Base-by-base conservation (phyloP, 1,140 invertebrate genomes). In the Bactericera cockerelli region DNA sequence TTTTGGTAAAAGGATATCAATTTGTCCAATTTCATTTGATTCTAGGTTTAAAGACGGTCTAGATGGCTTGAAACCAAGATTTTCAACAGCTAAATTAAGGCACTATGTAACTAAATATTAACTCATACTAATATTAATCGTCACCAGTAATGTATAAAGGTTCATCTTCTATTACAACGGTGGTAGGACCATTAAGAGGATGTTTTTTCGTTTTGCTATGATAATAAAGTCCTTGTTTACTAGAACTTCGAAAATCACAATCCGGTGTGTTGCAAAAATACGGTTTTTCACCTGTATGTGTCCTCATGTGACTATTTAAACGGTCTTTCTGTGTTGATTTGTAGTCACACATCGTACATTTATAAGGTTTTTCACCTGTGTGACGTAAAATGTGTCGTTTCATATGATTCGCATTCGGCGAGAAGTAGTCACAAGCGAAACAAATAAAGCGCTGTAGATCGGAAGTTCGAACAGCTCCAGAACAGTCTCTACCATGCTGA, bases 301-400 rank as follows among this genome's bases (percentile, higher is more conserved):
- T 59, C 19, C 58, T 10, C 58, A 59, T 53, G 21, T 59, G 58
- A 26, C 26, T 54, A 11, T 54, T 22, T 16, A 59, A 54, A 25
- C 26, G 49, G 22, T 54, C 54, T 13, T 26, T 53, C 39, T 59
- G 54, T 2, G 36, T 42, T 13, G 39, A 55, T 13, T 42, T 49
- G 21, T 59, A 59, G 13, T 24, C 33, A 55, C 58, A 59, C 26
- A 54, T 33, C 13, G 33, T 42, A 59, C 58, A 59, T 16, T 54
- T 22, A 66, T 77, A 83, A 0, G 81, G 81, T 59, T 78, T 79
- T 65, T 82, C 81, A 13, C 80, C 81, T 14, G 80, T 81, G 65
- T 83, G 83, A 49, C 77, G 79, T 31, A 72, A 71, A 61, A 73
- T 71, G 55, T 74, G 73, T 10, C 42, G 42, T 49, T 49, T 49